Conservation (phyloP, 1,140 invertebrate genomes). For the Meloidogyne floridensis region DNA sequence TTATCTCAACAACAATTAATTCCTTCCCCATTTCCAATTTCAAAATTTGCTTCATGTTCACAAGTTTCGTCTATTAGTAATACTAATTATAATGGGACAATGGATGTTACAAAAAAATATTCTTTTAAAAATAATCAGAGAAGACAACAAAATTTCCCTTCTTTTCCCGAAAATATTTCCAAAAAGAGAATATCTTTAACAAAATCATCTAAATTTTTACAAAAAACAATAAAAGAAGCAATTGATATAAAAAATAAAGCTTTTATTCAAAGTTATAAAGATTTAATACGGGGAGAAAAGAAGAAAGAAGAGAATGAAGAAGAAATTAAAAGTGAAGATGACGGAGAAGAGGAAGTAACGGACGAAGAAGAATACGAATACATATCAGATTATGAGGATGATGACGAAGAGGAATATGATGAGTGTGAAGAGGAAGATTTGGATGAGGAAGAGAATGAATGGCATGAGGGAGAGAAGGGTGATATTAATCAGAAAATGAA, state of each 20-base stretch:
- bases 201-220: not conserved
- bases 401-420: constrained; percentile 31
- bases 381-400: constrained; percentile 17
- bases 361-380: constrained; percentile 12
- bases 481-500: too few relatives aligned
- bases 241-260: not conserved
- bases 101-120: not conserved
- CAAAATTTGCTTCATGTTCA: constrained; percentile 6
- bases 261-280: constrained; percentile 1
- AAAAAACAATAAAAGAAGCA: not conserved
- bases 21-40: constrained; percentile 5
- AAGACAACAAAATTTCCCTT: not conserved
- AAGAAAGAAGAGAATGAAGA: constrained; percentile 6
- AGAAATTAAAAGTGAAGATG: constrained; percentile 21
- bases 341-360: constrained; percentile 13
- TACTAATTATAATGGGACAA: not conserved
- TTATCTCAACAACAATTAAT: not conserved
- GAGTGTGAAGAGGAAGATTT: not conserved
- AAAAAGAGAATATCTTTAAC: not conserved
- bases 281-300: not conserved
- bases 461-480: not conserved
- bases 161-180: not conserved
- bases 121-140: not conserved
- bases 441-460: constrained; percentile 36
- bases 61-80: not conserved